Evolutionary conservation across 2,888 invertebrate genomes (phyloP), one percentile per base, ranked within the genome.

Genomic region (Drosophila borborema): DNA sequence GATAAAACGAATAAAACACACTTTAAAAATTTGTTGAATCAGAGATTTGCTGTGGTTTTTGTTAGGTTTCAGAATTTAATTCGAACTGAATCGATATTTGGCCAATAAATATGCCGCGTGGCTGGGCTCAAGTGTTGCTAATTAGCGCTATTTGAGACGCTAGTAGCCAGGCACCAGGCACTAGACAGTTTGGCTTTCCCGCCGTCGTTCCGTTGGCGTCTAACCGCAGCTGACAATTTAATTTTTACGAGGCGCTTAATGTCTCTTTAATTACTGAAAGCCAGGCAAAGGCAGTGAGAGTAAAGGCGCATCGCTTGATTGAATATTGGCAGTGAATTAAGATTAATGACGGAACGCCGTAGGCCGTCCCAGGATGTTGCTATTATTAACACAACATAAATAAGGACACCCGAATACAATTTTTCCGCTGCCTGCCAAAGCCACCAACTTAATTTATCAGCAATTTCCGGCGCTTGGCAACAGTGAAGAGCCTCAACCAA

Each of bases 201-300:
- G 28, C 28, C 28, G 28, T 28, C 6, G 28, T 6, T 3, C n/a
- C 7, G 31, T 12, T 1, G 5, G 2, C 20, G 31, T 31, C 18
- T 51, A 54, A 28, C 46, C 64, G 28, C 62, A 71, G 63, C 64
- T 70, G 86, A 54, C 84, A 89, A 79, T 89, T 89, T 81, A 79
- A 89, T 81, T 89, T 89, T 86, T 79, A 85, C 85, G 89, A 86
- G 69, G 72, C 77, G 41, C 74, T 77, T 86, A 85, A 89, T 85
- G 89, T 72, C 71, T 40, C 74, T 80, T 85, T 85, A 89, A 85
- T 85, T 85, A 83, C 73, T 49, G 62, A 63, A 64, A 49, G 31
- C 62, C 61, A 58, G 61, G 61, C 62, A 45, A 34, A 14, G 34
- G 51, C 34, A 2, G 18, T 7, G 20, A 8, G 12, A 3, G 36